These are phyloP conservation scores for Nycteola revayana DNA, from an alignment of 2,888 invertebrate genomes.

Conservation along the genomic window DNA sequence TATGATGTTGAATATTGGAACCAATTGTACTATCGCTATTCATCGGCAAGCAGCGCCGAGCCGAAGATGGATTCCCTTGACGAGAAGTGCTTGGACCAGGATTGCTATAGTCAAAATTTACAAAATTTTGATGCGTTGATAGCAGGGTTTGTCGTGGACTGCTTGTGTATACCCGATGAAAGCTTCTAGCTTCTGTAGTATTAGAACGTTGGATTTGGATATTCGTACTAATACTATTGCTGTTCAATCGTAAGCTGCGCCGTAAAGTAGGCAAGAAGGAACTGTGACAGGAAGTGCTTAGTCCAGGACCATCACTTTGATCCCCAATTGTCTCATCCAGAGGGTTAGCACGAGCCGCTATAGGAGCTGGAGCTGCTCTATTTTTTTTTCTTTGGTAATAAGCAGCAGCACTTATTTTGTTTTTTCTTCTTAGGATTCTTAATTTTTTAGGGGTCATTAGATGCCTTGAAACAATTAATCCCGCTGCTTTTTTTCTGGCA, in stretches of 20 bases:
- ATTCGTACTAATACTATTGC: conserved; percentile 6
- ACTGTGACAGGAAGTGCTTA: conserved; percentile 9
- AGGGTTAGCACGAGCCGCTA: conserved; percentile 7
- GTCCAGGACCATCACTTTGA: conserved; percentile 4
- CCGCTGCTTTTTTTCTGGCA: conserved; percentile 10
- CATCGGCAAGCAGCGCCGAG: conserved; percentile 4
- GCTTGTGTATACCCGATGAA: conserved; percentile 6
- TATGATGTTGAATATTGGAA: conserved; percentile 4
- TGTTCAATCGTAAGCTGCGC: conserved; percentile 8
- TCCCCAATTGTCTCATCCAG: conserved; percentile 9
- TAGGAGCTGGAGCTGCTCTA: conserved; percentile 4
- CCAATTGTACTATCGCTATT: conserved; percentile 3
- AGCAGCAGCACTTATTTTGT: conserved; percentile 9
- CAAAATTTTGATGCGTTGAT: conserved; percentile 4
- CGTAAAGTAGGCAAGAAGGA: conserved; percentile 5
- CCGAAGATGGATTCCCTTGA: conserved; percentile 5
- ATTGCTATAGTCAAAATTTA: conserved; percentile 7
- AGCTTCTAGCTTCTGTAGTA: conserved; percentile 9
- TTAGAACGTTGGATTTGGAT: conserved; percentile 1
- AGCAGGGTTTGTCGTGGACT: conserved; percentile 3
- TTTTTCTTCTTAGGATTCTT: conserved; percentile 10
- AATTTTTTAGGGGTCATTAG: conserved; percentile 9
- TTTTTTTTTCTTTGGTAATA: conserved; percentile 12
- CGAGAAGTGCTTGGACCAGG: conserved; percentile 8
- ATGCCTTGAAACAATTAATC: conserved; percentile 10